phyloP scores from a whole-genome alignment of 2,113 vertebrate genomes.

The Emydura subglobosa region DNA sequence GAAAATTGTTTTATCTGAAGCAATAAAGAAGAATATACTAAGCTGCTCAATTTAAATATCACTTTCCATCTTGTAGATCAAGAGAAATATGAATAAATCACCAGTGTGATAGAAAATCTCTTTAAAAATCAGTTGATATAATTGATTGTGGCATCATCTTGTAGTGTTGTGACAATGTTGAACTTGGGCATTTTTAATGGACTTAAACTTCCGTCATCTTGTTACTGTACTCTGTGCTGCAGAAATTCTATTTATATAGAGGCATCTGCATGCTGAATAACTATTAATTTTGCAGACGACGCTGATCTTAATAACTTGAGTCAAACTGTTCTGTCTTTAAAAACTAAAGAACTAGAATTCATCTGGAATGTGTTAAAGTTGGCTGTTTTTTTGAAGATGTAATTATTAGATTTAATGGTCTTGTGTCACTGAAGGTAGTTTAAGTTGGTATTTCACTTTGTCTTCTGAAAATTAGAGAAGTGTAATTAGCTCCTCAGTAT shows the following conservation, averaged over 20 bases:
- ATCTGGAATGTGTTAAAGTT: neutral
- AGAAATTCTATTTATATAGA: neutral
- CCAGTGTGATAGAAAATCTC: neutral
- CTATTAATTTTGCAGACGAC: neutral
- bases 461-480: neutral
- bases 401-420: neutral
- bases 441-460: neutral
- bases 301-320: neutral
- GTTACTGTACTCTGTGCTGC: neutral
- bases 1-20: neutral
- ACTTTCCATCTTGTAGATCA: neutral
- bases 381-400: neutral
- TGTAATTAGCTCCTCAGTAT: slow-evolving; percentile 44
- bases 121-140: neutral
- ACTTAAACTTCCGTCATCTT: neutral
- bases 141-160: neutral
- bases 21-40: neutral
- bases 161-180: neutral
- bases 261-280: neutral
- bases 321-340: neutral
- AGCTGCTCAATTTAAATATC: slow-evolving; percentile 8
- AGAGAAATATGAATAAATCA: neutral
- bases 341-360: neutral
- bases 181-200: neutral
- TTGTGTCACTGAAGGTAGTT: neutral